Percentiles rank a stretch among this genome's conserved stretches.
Conservation (phyloP, 2,113 vertebrate genomes). For the Chauna torquata region DNA sequence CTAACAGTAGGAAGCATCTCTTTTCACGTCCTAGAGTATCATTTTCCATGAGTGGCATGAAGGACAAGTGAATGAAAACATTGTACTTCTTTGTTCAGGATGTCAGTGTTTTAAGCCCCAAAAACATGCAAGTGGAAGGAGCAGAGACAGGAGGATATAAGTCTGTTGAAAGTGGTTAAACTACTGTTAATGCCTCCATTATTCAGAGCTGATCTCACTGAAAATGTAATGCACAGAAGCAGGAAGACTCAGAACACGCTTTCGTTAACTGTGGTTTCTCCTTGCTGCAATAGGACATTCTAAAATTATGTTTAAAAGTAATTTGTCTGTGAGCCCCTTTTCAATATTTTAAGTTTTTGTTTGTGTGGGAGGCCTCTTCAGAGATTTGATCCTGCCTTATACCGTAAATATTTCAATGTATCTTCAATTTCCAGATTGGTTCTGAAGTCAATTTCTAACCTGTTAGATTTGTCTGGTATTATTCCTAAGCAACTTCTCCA, state of each 20-base stretch:
- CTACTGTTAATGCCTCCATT: neutral
- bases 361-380: neutral
- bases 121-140: neutral
- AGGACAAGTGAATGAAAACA: neutral
- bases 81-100: neutral
- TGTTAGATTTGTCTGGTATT: neutral
- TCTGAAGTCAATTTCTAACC: neutral
- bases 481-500: neutral
- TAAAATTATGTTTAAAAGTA: neutral
- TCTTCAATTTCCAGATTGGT: neutral
- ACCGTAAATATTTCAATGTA: neutral
- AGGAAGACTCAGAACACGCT: neutral
- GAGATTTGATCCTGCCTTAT: neutral
- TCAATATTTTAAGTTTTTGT: neutral
- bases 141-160: neutral
- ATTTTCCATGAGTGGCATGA: neutral
- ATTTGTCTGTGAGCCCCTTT: neutral
- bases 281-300: neutral
- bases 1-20: neutral
- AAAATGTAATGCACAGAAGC: neutral
- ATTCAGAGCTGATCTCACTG: neutral
- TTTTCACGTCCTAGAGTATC: neutral
- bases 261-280: neutral
- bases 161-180: neutral
- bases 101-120: neutral